phyloP scores from a whole-genome alignment of 2,797 vertebrate genomes.

The Poeciliopsis infans region DNA sequence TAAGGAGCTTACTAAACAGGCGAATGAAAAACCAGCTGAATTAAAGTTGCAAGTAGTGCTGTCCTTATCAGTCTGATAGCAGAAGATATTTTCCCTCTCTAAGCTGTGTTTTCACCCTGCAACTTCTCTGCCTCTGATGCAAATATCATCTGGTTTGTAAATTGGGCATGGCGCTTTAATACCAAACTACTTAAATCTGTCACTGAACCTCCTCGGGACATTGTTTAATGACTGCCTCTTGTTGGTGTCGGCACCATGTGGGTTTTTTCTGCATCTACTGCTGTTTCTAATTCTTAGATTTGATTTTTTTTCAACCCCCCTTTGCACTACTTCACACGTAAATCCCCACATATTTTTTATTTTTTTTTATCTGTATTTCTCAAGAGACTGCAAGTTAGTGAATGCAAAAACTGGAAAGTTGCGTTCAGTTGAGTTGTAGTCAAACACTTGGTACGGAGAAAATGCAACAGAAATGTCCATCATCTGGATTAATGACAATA shows the following conservation, averaged over 20 bases:
- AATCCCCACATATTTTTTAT: constrained; percentile 26
- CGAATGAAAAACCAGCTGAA: constrained; percentile 29
- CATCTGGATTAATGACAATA: constrained; percentile 16
- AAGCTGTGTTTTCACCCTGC: constrained; percentile 67
- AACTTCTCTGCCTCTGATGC: constrained; percentile 63
- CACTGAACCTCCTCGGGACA: constrained; percentile 68
- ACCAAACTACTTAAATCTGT: constrained; percentile 64
- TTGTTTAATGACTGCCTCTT: constrained; percentile 70
- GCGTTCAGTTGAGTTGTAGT: constrained; percentile 6
- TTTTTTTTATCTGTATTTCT: constrained; percentile 16
- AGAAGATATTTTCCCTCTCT: constrained; percentile 60
- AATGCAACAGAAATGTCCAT: not conserved
- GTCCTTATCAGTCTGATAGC: constrained; percentile 68
- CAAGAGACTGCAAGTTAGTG: constrained; percentile 9
- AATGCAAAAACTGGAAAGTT: constrained; percentile 4
- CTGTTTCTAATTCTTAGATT: constrained; percentile 45
- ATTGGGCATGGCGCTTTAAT: constrained; percentile 64
- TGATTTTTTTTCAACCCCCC: constrained; percentile 21
- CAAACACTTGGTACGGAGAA: not conserved
- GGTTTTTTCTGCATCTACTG: constrained; percentile 38
- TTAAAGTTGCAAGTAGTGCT: constrained; percentile 38
- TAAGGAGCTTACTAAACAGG: constrained; percentile 63
- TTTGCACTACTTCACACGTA: constrained; percentile 4
- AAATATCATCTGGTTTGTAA: constrained; percentile 71
- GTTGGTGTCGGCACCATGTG: constrained; percentile 50